Conservation (phyloP, 1,140 invertebrate species). For the Phocides pigmalion region DNA sequence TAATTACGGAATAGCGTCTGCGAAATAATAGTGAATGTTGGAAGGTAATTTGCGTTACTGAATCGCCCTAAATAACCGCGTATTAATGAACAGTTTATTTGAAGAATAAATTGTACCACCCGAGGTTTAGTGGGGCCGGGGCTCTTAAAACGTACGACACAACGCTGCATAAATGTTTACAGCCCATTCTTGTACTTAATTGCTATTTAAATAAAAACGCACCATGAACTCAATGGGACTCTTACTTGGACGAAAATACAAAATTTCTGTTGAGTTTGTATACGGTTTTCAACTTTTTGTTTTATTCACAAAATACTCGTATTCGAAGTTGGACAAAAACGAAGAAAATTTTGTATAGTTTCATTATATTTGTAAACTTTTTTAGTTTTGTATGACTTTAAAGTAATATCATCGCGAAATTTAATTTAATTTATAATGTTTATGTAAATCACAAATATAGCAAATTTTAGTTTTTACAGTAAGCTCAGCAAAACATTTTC, state of each 20-base stretch:
- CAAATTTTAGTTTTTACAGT: too few species aligned
- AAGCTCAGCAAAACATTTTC: too few species aligned
- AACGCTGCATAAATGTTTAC: constrained; percentile 69
- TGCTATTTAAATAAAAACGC: constrained; percentile 78
- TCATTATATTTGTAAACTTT: too few species aligned
- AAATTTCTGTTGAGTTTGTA: constrained; percentile 27
- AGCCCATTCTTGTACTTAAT: constrained; percentile 78
- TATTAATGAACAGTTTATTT: constrained; percentile 54
- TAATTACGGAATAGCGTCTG: constrained; percentile 8
- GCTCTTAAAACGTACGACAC: constrained; percentile 65
- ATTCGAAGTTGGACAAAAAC: too few species aligned
- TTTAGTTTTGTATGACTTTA: too few species aligned
- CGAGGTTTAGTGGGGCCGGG: constrained; percentile 44
- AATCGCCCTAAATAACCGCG: constrained; percentile 40
- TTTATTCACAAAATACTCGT: too few species aligned
- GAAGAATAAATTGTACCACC: constrained; percentile 59
- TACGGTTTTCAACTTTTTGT: too few species aligned
- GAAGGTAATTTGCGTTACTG: constrained; percentile 39
- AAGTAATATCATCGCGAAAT: too few species aligned
- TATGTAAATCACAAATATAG: too few species aligned
- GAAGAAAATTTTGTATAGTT: too few species aligned
- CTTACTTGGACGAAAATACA: constrained; percentile 49
- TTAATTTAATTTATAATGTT: too few species aligned
- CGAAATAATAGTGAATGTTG: constrained; percentile 9
- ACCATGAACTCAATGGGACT: constrained; percentile 65